Base-by-base conservation (phyloP, 2,888 invertebrate genomes). In the Tachina fera region DNA sequence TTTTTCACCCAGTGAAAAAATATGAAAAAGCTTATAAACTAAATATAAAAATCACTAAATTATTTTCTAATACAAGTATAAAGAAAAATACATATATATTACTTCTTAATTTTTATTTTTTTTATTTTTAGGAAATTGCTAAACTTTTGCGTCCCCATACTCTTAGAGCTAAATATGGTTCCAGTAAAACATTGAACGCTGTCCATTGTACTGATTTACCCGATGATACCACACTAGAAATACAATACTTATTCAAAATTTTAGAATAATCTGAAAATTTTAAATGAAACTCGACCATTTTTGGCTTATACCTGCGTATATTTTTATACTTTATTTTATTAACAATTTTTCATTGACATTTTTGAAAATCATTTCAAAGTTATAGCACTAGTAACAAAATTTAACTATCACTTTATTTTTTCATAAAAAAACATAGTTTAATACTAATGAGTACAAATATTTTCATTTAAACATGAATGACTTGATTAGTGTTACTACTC, bases 181-280 rank as follows among this genome's bases (percentile, higher is more conserved):
- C 94, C 58, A 96, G 95, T 58, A 97, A 96, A 93, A 95, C 97
- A 31, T 95, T 96, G 90, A 98, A 98, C 93, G 98, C 97, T 6
- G 94, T 98, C 9, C 98, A 98, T 92, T 98, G 98, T 91, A 98
- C 98, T 31, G 98, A 98, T 94, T 94, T 98, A 79, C 95, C 96
- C 0, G 98, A 98, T 91, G 98, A 98, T 93, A 96, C 96, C 0
- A 90, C 95, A 41, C 92, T 97, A 76, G 98, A 98, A 94, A 94
- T 96, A 75, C 96, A 96, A 92, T 96, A 96, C 92, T 95, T 96
- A 91, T 97, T 96, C 91, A 96, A 96, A 93, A 96, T 96, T 89
- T 91, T 96, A 51, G 90, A 91, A 67, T 91, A 86, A 82, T 58
- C 41, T 45, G 60, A 31, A 16, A 47, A 45, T 45, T 9, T 49